Evolutionary conservation across 2,113 vertebrate genomes (phyloP), one percentile per base, ranked within the genome.

Genomic region (Spilogale gracilis): DNA sequence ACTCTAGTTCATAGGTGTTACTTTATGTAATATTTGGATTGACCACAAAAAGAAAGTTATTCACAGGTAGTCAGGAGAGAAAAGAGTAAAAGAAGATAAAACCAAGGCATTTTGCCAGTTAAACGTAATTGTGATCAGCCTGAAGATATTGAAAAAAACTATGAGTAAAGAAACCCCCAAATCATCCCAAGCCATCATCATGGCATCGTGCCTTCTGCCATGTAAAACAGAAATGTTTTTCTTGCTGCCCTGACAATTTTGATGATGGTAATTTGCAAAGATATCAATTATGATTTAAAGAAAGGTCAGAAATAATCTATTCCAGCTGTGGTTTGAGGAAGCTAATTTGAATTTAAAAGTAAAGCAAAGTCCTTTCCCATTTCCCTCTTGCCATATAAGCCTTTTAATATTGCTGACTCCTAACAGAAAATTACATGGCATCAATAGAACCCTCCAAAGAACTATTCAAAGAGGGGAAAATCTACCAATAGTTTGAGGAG

Each of bases 251-350:
- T 92, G 73, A 92, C 88, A 91, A 97, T 95, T 82, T 83, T 96
- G 87, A 96, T 85, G 56, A 67, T 91, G 80, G n/a, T 69, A 86
- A 97, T 96, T 97, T 87, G 89, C 94, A 98, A 93, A 97, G 93
- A 97, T 98, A 98, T 95, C 98, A 97, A 97, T 96, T 54, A n/a
- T 88, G 63, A 96, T 97, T 97, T 98, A 97, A 98, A 97, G 91
- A 95, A 98, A 98, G 95, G 89, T 98, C 82, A 98, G 63, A 96
- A 98, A 96, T 92, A 97, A 98, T 97, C 92, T 83, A 97, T 97
- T 97, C 60, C 90, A 97, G 71, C 67, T 96, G 92, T 89, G n/a
- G 78, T 97, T 96, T 95, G 65, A 97, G 61, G 79, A 84, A 65
- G 86, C 21, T 5, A 3, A 91, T 95, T 98, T 9, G 21, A 97